Percentiles rank a stretch among this genome's conserved stretches.
These are phyloP conservation scores for Pachyseris speciosa DNA, from an alignment of 64 coral and sea anemone species.

Conservation along the genomic window DNA sequence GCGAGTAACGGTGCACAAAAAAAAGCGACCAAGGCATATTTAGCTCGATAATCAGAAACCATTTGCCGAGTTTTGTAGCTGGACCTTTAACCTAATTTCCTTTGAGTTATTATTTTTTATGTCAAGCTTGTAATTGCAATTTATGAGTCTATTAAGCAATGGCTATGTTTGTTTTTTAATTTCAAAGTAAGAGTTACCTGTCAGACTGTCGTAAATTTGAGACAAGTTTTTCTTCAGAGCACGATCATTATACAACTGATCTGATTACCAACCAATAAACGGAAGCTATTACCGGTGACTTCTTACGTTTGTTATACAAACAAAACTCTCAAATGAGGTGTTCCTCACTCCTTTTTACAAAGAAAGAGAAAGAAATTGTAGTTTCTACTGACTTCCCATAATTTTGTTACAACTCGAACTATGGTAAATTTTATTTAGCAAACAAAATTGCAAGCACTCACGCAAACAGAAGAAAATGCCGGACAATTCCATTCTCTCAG, in stretches of 20 bases:
- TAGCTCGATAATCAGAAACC: not conserved
- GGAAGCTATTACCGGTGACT: not conserved
- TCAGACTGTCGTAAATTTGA: too few species aligned
- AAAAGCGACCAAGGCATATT: not conserved
- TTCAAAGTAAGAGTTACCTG: too few species aligned
- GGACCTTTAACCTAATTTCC: not conserved
- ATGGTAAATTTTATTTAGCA: not conserved
- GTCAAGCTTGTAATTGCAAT: not conserved
- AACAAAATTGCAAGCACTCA: not conserved
- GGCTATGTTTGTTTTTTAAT: not conserved
- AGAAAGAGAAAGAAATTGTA: not conserved
- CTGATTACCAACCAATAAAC: not conserved
- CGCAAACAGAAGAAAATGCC: too few species aligned
- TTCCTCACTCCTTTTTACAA: not conserved
- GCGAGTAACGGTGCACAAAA: not conserved
- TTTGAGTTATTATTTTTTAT: not conserved
- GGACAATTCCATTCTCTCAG: too few species aligned
- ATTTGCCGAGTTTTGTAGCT: not conserved
- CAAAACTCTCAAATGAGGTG: not conserved
- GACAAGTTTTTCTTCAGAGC: too few species aligned
- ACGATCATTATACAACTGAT: too few species aligned
- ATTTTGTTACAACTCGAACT: not conserved
- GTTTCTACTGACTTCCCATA: not conserved
- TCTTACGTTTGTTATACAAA: not conserved
- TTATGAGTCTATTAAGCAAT: slow-evolving; percentile 13